Percentiles rank a stretch among this genome's conserved stretches.
phyloP scores from a whole-genome alignment of 2,888 invertebrate genomes.

The Tinea trinotella region DNA sequence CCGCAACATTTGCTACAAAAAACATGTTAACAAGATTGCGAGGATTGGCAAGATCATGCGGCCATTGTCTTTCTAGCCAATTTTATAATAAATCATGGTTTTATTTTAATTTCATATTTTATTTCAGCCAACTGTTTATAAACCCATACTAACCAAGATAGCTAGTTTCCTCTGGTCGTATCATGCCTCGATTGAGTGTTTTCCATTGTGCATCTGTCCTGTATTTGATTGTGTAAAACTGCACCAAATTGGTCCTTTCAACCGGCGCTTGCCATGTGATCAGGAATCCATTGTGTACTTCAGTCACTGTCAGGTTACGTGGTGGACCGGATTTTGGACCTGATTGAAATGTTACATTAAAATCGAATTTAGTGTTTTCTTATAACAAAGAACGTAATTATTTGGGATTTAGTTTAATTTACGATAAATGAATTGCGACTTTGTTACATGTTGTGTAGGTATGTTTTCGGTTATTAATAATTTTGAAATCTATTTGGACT shows the following conservation, averaged over 20 bases:
- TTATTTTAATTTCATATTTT: background rate
- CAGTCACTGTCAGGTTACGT: conserved; percentile 90
- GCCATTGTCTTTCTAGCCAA: no score
- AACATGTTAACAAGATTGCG: no score
- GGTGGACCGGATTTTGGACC: conserved; percentile 95
- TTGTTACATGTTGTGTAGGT: background rate
- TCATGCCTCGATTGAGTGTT: conserved; percentile 88
- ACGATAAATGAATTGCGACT: background rate
- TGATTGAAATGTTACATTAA: no score
- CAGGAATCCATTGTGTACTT: conserved; percentile 90
- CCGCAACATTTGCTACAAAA: no score
- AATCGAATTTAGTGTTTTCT: no score
- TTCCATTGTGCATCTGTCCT: conserved; percentile 92
- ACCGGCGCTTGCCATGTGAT: conserved; percentile 91
- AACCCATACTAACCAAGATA: conserved; percentile 77
- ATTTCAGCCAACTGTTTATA: background rate
- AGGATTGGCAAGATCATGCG: no score
- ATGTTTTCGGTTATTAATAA: no score
- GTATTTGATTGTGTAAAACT: conserved; percentile 93
- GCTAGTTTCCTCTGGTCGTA: conserved; percentile 90
- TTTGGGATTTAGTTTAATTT: background rate
- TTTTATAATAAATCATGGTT: background rate
- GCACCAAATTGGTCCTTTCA: conserved; percentile 85
- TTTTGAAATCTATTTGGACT: background rate
- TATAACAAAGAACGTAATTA: no score